Evolutionary conservation across 2,113 vertebrate species (phyloP).

Genomic region (Tyto alba): DNA sequence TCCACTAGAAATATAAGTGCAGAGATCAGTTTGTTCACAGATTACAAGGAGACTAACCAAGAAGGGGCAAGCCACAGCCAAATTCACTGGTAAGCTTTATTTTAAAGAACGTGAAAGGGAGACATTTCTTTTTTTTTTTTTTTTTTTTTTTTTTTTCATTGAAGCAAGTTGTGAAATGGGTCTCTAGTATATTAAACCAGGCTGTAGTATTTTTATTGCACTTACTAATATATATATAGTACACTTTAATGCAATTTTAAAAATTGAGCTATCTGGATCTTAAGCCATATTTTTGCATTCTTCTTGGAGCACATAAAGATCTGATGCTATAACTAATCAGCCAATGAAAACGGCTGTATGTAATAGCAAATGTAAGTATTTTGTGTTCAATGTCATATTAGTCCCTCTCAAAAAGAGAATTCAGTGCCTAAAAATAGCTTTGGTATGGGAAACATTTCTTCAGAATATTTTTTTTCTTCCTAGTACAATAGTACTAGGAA

Average conservation of each 20-base stretch:
- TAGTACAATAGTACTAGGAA: background rate
- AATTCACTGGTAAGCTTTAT: constrained; percentile 63
- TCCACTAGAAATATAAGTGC: constrained; percentile 57
- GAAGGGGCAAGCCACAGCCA: constrained; percentile 31
- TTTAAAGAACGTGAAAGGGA: background rate
- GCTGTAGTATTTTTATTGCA: background rate
- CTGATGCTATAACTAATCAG: background rate
- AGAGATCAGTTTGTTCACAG: constrained; percentile 5
- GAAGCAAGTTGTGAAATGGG: background rate
- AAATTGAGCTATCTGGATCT: background rate
- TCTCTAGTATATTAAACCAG: background rate
- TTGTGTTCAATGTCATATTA: background rate
- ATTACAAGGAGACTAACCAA: constrained; percentile 3
- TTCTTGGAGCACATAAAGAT: background rate
- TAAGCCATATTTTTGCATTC: background rate
- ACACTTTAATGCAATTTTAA: background rate
- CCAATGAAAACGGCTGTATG: background rate
- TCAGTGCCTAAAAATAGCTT: background rate
- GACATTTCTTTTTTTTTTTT: background rate
- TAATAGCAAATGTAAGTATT: background rate
- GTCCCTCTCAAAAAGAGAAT: background rate
- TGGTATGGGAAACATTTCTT: background rate
- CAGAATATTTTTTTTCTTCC: background rate
- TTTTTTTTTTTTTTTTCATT: background rate
- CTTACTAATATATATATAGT: background rate